phyloP scores from a whole-genome alignment of 2,113 vertebrate species.

The Heptranchias perlo region DNA sequence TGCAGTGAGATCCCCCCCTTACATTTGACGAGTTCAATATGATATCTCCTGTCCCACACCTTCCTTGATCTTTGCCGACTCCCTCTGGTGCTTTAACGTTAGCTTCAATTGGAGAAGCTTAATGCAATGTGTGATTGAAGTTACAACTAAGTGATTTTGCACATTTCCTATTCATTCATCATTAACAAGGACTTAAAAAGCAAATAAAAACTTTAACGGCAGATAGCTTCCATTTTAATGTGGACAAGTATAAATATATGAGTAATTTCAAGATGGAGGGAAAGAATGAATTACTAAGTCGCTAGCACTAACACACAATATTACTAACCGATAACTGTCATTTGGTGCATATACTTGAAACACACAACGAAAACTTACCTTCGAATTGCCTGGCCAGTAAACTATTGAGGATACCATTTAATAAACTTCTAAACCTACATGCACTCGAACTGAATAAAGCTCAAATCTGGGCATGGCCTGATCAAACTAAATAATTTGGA shows the following conservation, averaged over 20 bases:
- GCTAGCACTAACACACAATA: neutral
- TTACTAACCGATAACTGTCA: neutral
- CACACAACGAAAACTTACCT: neutral
- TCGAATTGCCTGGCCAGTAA: neutral
- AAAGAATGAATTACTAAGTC: neutral
- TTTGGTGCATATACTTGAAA: neutral
- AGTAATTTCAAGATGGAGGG: neutral
- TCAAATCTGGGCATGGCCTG: neutral
- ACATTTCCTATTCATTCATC: neutral
- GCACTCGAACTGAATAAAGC: neutral
- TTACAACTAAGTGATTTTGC: neutral
- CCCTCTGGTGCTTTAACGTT: neutral
- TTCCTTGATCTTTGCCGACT: neutral
- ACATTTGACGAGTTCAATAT: neutral
- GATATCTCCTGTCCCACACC: neutral
- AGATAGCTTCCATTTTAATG: neutral
- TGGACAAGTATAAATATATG: neutral
- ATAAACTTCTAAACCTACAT: neutral
- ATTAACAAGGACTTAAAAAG: neutral
- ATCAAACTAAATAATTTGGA: neutral
- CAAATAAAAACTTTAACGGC: neutral
- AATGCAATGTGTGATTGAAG: neutral
- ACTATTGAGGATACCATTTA: neutral
- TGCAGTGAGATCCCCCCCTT: neutral
- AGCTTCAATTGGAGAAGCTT: neutral